Evolutionary conservation across 2,113 vertebrate genomes (phyloP).

Genomic region (Megatriorchis doriae): DNA sequence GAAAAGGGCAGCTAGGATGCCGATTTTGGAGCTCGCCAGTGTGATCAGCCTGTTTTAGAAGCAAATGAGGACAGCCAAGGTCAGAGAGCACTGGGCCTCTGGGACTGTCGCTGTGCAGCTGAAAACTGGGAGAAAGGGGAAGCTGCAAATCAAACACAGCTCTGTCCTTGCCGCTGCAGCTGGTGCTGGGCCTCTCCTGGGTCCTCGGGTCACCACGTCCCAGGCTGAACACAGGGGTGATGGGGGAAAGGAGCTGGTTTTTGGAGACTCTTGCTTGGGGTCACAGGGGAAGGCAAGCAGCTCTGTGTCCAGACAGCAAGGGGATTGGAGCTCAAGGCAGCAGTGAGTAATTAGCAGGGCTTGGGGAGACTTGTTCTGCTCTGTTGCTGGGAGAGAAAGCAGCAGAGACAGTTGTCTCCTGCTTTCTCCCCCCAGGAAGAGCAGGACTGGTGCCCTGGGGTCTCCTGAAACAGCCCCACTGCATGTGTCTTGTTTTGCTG

Average conservation of each 20-base stretch:
- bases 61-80: slow-evolving; percentile 37
- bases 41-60: slow-evolving; percentile 27
- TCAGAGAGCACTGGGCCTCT: neutral
- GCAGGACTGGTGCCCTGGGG: neutral
- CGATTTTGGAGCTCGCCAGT: neutral
- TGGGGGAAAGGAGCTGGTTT: neutral
- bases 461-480: neutral
- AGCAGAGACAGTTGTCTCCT: neutral
- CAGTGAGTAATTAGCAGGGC: neutral
- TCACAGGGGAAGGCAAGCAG: neutral
- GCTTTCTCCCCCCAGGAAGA: neutral
- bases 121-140: neutral
- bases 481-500: neutral
- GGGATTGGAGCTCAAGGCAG: neutral
- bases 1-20: neutral
- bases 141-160: neutral
- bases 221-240: neutral
- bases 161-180: neutral
- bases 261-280: neutral
- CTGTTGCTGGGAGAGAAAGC: neutral
- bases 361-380: neutral
- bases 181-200: neutral
- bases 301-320: neutral
- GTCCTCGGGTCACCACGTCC: neutral
- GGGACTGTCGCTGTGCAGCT: neutral